Percentiles rank a stretch among this genome's conserved stretches.
These are phyloP conservation scores for Sinocyclocheilus grahami DNA, from an alignment of 2,113 vertebrate genomes.

Conservation along the genomic window DNA sequence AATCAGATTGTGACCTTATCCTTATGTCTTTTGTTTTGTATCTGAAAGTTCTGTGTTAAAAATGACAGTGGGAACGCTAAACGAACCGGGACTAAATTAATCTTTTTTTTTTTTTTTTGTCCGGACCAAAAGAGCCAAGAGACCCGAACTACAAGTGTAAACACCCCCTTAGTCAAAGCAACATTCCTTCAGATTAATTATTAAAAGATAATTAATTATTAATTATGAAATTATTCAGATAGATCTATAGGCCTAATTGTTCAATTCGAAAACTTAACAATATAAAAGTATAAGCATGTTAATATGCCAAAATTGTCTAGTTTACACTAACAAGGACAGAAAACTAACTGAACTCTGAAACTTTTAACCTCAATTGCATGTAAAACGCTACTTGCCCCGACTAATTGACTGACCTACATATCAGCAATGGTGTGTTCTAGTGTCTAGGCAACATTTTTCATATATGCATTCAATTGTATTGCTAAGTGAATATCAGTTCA, in stretches of 20 bases:
- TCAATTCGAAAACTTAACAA: neutral
- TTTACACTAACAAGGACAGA: slow-evolving; percentile 15
- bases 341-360: neutral
- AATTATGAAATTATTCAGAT: neutral
- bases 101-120: no score
- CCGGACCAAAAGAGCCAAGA: neutral
- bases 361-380: slow-evolving; percentile 3
- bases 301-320: neutral
- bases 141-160: neutral
- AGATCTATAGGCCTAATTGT: neutral
- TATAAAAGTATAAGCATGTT: neutral
- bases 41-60: no score
- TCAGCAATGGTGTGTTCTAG: slow-evolving; percentile 37
- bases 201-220: slow-evolving; percentile 19
- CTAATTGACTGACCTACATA: slow-evolving; percentile 35
- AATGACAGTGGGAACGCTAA: no score
- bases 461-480: neutral
- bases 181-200: neutral
- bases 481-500: neutral
- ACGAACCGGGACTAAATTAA: neutral
- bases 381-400: neutral
- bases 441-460: slow-evolving; percentile 35
- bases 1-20: no score
- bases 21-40: no score
- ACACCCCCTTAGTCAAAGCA: neutral